Conservation (phyloP, 2,888 invertebrate genomes). For the Griposia aprilina region DNA sequence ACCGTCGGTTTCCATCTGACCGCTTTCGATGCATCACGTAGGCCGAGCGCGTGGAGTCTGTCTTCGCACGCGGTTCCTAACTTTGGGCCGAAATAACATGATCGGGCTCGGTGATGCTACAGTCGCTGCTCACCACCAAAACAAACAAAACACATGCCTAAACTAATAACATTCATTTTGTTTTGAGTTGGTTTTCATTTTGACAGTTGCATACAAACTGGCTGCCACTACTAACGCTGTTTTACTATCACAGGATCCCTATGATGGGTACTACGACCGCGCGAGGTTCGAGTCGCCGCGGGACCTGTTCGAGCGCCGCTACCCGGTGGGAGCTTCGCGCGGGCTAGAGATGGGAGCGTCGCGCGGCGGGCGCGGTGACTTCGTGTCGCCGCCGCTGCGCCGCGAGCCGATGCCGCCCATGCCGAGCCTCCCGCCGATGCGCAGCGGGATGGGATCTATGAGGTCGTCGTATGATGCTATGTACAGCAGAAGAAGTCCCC, state of each 20-base stretch:
- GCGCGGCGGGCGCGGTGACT: constrained; percentile 91
- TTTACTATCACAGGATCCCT: constrained; percentile 90
- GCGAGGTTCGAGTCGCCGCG: constrained; percentile 94
- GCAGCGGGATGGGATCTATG: constrained; percentile 92
- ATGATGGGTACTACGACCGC: constrained; percentile 95
- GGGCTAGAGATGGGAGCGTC: constrained; percentile 90
- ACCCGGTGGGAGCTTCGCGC: constrained; percentile 91
- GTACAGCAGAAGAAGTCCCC: constrained; percentile 96
- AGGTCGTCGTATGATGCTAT: constrained; percentile 94
- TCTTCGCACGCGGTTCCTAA: constrained; percentile 82
- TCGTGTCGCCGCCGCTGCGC: constrained; percentile 93
- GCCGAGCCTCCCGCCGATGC: constrained; percentile 92
- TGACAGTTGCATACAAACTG: background rate
- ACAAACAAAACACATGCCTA: constrained; percentile 25
- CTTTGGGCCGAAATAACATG: constrained; percentile 74
- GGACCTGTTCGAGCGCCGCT: constrained; percentile 95
- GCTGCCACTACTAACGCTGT: constrained; percentile 31
- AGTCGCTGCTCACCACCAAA: constrained; percentile 63
- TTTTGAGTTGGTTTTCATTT: constrained; percentile 45
- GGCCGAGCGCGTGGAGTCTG: constrained; percentile 82
- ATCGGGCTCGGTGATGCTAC: constrained; percentile 82
- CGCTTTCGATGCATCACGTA: constrained; percentile 79
- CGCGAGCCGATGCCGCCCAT: constrained; percentile 95
- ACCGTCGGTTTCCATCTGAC: constrained; percentile 75
- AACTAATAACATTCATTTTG: constrained; percentile 38